Evolutionary conservation across 2,797 vertebrate species (phyloP), one percentile per base, ranked within the genome.

Genomic region (Anabacerthia variegaticeps): DNA sequence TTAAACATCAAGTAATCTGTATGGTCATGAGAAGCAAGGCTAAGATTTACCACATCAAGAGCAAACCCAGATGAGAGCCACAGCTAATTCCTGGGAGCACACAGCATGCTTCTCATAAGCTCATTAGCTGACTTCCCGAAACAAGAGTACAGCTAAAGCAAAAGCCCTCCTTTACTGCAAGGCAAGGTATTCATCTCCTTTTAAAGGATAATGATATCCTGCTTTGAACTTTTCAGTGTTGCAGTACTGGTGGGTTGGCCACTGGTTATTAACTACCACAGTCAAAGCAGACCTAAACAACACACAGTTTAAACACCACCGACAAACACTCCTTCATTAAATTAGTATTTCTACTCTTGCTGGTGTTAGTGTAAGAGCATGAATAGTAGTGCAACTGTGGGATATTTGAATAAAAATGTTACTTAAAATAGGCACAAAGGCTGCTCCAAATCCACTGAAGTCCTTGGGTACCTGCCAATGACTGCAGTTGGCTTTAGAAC

Each of bases 391-490:
- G 75, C 89, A 94, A 93, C 76, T 68, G 73, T 72, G 79, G 39
- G 92, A 46, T 55, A 93, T 88, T 27, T 95, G 92, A 95, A 96
- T 91, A 83, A 96, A 95, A 95, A 89, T 27, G 91, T 91, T 93
- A 77, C 95, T 96, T 94, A 94, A 96, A 96, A 94, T 91, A 97
- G 91, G 55, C 73, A 93, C 91, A 96, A 85, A 95, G 82, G 85
- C 79, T 88, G 89, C 76, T 97, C 76, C 87, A 92, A 94, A 96
- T 89, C 85, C 87, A 91, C 68, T 88, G 91, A 95, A 95, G 91
- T 91, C 82, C 76, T 92, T 95, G 95, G 95, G 92, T 68, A 83
- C 86, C 89, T 94, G 95, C 85, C 92, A 94, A n/a, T 36, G 72
- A 69, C 93, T 95, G 85, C 91, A 96, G 82, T 94, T 44, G 0